Percentiles rank a stretch among this genome's conserved stretches.
phyloP scores from a whole-genome alignment of 2,888 invertebrate genomes.

The Sclerodermus sp. region DNA sequence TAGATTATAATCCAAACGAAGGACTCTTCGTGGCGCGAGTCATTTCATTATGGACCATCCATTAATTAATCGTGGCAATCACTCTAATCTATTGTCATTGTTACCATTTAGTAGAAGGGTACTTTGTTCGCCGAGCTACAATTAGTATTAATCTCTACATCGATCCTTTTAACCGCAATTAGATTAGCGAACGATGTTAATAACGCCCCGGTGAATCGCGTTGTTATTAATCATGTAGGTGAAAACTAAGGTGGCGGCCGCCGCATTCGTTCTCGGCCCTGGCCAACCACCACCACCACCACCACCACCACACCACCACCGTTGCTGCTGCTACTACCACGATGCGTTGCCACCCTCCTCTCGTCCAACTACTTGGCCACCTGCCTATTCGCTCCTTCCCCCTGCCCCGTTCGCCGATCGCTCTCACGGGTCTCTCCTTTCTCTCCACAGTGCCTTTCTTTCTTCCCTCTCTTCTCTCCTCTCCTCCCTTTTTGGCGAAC shows the following conservation, averaged over 20 bases:
- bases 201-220: slow-evolving; percentile 16
- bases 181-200: slow-evolving; percentile 27
- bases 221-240: slow-evolving; percentile 27
- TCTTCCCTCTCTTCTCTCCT: neutral
- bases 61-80: slow-evolving; percentile 18
- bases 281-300: too few relatives aligned
- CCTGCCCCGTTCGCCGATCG: too few relatives aligned
- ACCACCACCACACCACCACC: too few relatives aligned
- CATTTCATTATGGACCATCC: slow-evolving; percentile 6
- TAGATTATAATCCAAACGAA: too few relatives aligned
- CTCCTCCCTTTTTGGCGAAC: neutral
- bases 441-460: neutral
- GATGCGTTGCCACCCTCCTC: too few relatives aligned
- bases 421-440: too few relatives aligned
- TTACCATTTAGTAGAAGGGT: too few relatives aligned
- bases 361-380: too few relatives aligned
- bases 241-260: slow-evolving; percentile 28
- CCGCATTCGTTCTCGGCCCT: too few relatives aligned
- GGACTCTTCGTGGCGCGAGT: too few relatives aligned
- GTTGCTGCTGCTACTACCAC: too few relatives aligned
- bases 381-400: too few relatives aligned
- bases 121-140: slow-evolving; percentile 19
- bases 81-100: slow-evolving; percentile 15
- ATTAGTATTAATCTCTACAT: slow-evolving; percentile 28
- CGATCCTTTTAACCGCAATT: slow-evolving; percentile 23